Base-by-base conservation (phyloP, 2,113 vertebrate species). In the Planiliza haematocheilus region DNA sequence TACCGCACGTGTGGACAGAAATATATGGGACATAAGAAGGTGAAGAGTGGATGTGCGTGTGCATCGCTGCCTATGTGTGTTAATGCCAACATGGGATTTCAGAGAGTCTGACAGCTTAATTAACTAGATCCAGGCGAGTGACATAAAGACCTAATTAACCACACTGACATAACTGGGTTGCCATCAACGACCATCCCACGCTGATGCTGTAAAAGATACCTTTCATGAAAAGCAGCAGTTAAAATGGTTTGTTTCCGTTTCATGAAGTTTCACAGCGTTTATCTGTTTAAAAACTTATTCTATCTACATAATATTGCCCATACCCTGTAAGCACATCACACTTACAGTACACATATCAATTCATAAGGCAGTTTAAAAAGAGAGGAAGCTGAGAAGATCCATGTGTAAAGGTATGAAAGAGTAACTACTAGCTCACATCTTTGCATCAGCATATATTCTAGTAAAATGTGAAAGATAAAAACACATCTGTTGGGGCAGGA, bases 61-160 rank as follows among this genome's bases (percentile, higher is more conserved):
- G 38, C 24, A 60, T 41, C 21, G 24, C 38, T 51, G 64, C 36
- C 41, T 36, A 13, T 49, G 24, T 52, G 70, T 50, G 67, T 60
- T 20, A 1, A 24, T 70, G 77, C 57, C 81, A 74, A 67, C 79
- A 52, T 74, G 86, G 80, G 82, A 90, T 83, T 90, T 86, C 77
- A 78, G 51, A 79, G 58, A 56, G 49, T 83, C 74, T 83, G 89
- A 87, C 87, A 92, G 87, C 73, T 91, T 91, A 91, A 92, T 92
- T 91, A 92, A 90, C 79, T 68, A 77, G 85, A 79, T 82, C 74
- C 67, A 82, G 56, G 68, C 56, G 43, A 82, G 73, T 83, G 82
- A 90, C 86, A 90, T 82, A 82, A 88, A 87, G 85, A 88, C 83
- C 89, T 72, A 91, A 88, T 91, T 88, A 91, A 89, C 74, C 48